These are phyloP conservation scores for Harlomillsia oculata DNA, from an alignment of 1,140 invertebrate genomes.

Conservation along the genomic window DNA sequence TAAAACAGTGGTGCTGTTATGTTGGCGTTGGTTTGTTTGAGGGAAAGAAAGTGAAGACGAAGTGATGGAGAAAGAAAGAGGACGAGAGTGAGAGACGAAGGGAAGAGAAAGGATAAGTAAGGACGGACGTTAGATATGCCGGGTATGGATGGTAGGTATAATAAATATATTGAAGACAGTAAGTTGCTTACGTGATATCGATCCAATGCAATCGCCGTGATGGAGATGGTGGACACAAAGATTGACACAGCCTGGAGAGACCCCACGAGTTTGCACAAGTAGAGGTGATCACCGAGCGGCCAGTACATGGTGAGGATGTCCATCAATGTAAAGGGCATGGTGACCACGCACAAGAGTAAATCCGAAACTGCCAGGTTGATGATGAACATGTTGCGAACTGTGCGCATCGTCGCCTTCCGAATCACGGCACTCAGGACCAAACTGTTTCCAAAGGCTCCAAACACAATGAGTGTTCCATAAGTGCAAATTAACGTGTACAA, in stretches of 20 bases:
- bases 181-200: conserved; percentile 50
- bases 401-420: conserved; percentile 69
- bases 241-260: conserved; percentile 74
- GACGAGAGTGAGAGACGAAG: neutral
- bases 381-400: conserved; percentile 77
- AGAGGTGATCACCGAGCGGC: conserved; percentile 54
- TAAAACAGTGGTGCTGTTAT: too few species aligned
- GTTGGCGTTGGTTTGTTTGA: too few species aligned
- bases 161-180: neutral
- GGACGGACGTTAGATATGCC: too few species aligned
- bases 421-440: conserved; percentile 65
- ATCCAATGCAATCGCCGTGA: conserved; percentile 79
- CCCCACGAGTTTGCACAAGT: conserved; percentile 68
- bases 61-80: neutral
- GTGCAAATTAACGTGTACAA: conserved; percentile 55
- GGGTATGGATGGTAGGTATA: too few species aligned
- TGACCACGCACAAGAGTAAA: conserved; percentile 59
- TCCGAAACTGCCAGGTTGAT: conserved; percentile 56
- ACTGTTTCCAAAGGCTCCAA: conserved; percentile 66
- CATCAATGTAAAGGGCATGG: conserved; percentile 73
- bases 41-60: too few species aligned
- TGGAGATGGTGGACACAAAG: conserved; percentile 80
- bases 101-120: neutral
- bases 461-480: conserved; percentile 62
- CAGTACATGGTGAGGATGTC: conserved; percentile 66